A percentile compares a stretch with the other conserved stretches of the same genome.
Conservation (phyloP, 2,113 vertebrate species). For the Glaucomys volans region DNA sequence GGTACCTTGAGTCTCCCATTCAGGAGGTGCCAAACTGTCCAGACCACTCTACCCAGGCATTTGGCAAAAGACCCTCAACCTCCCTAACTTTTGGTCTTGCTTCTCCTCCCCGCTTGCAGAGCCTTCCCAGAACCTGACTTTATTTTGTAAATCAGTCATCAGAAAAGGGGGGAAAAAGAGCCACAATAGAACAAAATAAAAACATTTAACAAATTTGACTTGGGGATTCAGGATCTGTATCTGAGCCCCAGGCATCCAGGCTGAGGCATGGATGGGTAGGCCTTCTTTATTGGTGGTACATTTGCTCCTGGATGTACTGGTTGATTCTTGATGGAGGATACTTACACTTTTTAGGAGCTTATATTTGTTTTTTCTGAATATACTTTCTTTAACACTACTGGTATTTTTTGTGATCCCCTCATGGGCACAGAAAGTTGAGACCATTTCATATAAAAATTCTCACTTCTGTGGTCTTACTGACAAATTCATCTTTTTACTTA, state of each 20-base stretch:
- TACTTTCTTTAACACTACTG: not conserved
- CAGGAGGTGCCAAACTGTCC: not conserved
- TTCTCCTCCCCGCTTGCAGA: not conserved
- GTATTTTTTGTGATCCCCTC: not conserved
- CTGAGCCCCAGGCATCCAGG: constrained; percentile 66
- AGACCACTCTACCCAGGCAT: constrained; percentile 4
- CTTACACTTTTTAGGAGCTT: not conserved
- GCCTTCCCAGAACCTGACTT: constrained; percentile 72
- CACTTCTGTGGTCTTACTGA: not conserved
- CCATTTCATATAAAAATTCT: not conserved
- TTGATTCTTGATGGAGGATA: not conserved
- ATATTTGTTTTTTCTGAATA: constrained; percentile 9
- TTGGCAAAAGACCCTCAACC: not conserved
- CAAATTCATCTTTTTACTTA: not conserved
- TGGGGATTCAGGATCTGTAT: constrained; percentile 58
- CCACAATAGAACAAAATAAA: constrained; percentile 68
- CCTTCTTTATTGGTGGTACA: constrained; percentile 25
- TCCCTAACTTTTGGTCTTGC: not conserved
- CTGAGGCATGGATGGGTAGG: constrained; percentile 48
- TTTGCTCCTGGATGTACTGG: not conserved
- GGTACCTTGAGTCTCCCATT: not conserved
- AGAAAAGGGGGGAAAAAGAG: constrained; percentile 7
- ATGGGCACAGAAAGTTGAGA: constrained; percentile 21
- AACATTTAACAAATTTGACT: constrained; percentile 31
- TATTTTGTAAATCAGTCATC: constrained; percentile 60